Base-by-base conservation (phyloP, 2,797 vertebrate genomes). In the Ceryle rudis region DNA sequence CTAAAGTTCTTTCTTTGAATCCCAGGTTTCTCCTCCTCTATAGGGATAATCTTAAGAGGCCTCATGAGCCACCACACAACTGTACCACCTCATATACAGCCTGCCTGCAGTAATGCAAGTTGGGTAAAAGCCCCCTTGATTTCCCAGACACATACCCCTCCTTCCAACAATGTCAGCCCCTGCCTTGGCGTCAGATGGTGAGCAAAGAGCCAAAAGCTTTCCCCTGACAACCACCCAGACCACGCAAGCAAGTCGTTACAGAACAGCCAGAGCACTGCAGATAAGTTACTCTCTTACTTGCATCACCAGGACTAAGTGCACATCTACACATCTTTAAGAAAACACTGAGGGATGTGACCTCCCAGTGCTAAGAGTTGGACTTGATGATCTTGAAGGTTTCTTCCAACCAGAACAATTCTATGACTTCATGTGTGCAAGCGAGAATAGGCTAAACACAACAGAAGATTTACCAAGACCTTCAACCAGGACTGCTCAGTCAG, bases 351-450 rank as follows among this genome's bases (percentile, higher is more conserved):
- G 28, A 54, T 18, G 54, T n/a, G 19, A 55, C 31, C 19, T n/a
- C 11, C 7, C 31, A 55, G 31, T 8, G 19, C 31, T 21, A 55
- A n/a, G 10, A 31, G 54, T 20, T 55, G 31, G 31, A 55, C 54
- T 55, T 31, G 18, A 10, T 55, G 52, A n/a, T 55, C 31, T 21
- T 55, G 54, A 55, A n/a, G 31, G 31, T 19, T 29, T 55, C 11
- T 12, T 55, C 54, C 54, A 55, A 55, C 31, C 54, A 55, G 31
- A 55, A 55, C 16, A 10, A 31, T 31, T 31, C 29, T 54, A 52
- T 16, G 51, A 52, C 41, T 49, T 60, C 4, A 55, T 1, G 0
- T 1, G 8, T 4, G 6, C 19, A 14, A 22, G 28, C 0, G 0
- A 47, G 57, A 74, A 33, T 14, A 31, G 15, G 14, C 31, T 28